Evolutionary conservation across 2,797 vertebrate genomes (phyloP).

Genomic region (Lophura swinhoii): DNA sequence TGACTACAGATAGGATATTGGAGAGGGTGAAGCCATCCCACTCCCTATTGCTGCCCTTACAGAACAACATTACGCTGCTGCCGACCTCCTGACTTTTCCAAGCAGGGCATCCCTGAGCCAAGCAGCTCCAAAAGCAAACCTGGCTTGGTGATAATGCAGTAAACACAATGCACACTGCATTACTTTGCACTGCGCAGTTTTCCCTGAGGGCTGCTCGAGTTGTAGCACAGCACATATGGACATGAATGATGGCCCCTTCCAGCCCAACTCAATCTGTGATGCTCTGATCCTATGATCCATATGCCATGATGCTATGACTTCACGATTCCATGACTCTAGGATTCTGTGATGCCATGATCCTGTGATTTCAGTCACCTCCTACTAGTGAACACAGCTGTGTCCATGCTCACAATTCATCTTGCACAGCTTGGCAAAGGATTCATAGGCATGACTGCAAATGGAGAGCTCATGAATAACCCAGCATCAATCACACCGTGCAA

Average conservation of each 20-base stretch:
- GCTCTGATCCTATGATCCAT: too few species aligned
- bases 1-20: neutral
- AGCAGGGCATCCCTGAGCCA: neutral
- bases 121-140: neutral
- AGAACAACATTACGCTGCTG: neutral
- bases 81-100: neutral
- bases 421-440: neutral
- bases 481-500: neutral
- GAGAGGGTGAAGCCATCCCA: neutral
- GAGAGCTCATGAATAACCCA: neutral
- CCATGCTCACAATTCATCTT: fast-evolving
- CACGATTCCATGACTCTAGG: neutral
- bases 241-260: neutral
- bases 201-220: neutral
- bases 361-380: neutral
- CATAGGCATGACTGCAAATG: fast-evolving
- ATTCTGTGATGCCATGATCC: neutral
- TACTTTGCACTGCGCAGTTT: fast-evolving
- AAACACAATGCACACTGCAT: fast-evolving
- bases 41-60: neutral
- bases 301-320: too few species aligned
- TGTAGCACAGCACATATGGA: neutral
- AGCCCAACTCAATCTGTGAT: too few species aligned
- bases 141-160: neutral
- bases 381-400: neutral